These are phyloP conservation scores for Trichopria drosophilae DNA, from an alignment of 2,888 invertebrate species.

Conservation along the genomic window DNA sequence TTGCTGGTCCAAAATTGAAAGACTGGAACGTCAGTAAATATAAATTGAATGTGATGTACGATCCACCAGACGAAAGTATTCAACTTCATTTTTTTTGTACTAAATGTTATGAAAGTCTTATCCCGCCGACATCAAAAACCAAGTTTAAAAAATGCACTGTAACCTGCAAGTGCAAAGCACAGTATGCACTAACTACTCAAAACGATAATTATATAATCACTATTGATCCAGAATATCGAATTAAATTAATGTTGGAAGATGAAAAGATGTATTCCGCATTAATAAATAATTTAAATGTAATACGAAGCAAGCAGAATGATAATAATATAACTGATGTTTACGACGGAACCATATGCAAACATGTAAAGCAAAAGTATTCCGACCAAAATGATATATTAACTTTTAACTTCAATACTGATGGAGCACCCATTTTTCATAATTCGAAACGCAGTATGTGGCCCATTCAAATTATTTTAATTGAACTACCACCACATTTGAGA, in stretches of 20 bases:
- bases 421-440: too few species aligned
- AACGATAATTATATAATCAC: slow-evolving; percentile 9
- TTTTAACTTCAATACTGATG: slow-evolving; percentile 13
- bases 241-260: slow-evolving; percentile 5
- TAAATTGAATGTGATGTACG: slow-evolving; percentile 7
- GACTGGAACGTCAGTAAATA: slow-evolving; percentile 9
- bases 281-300: slow-evolving; percentile 5
- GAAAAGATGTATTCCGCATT: slow-evolving; percentile 2
- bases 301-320: too few species aligned
- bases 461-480: too few species aligned
- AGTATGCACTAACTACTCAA: neutral
- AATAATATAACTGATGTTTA: slow-evolving; percentile 8
- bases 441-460: too few species aligned
- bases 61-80: slow-evolving; percentile 10
- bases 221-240: slow-evolving; percentile 9
- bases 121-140: slow-evolving; percentile 6
- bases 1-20: slow-evolving; percentile 9
- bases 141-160: slow-evolving; percentile 7
- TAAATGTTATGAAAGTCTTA: neutral
- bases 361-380: slow-evolving; percentile 3
- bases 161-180: slow-evolving; percentile 4
- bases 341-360: neutral
- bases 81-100: slow-evolving; percentile 11
- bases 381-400: slow-evolving; percentile 5
- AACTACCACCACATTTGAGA: slow-evolving; percentile 11